Evolutionary conservation across 2,113 vertebrate genomes (phyloP).

Genomic region (Daubentonia madagascariensis): DNA sequence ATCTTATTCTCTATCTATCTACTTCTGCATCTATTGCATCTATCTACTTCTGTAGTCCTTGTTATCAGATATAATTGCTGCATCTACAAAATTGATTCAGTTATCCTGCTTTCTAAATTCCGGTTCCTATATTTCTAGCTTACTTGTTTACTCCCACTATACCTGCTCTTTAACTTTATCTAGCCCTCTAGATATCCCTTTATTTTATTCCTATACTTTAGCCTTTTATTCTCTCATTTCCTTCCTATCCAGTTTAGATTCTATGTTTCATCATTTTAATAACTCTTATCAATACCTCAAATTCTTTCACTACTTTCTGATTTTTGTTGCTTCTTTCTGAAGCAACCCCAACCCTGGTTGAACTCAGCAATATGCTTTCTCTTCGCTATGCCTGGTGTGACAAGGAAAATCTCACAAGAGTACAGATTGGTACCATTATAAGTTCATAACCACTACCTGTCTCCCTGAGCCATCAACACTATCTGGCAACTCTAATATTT

Average conservation of each 20-base stretch:
- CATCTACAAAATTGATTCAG: background rate
- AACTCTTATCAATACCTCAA: background rate
- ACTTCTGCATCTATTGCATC: background rate
- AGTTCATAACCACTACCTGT: background rate
- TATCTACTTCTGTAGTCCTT: background rate
- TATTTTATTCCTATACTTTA: background rate
- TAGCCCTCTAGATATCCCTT: background rate
- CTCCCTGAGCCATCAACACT: background rate
- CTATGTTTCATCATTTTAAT: background rate
- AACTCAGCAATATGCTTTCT: background rate
- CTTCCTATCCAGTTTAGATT: background rate
- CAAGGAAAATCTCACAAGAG: background rate
- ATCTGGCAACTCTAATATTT: background rate
- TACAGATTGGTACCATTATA: background rate
- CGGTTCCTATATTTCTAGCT: background rate
- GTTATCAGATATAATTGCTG: background rate
- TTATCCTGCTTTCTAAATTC: background rate
- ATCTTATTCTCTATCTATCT: background rate
- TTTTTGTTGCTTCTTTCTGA: background rate
- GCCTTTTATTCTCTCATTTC: background rate
- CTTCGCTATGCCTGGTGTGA: background rate
- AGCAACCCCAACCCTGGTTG: background rate
- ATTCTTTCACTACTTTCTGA: background rate
- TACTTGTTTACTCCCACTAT: background rate
- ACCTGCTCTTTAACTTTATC: background rate